These are phyloP conservation scores for Aphelenchoides fujianensis DNA, from an alignment of 1,140 invertebrate genomes.

Conservation along the genomic window DNA sequence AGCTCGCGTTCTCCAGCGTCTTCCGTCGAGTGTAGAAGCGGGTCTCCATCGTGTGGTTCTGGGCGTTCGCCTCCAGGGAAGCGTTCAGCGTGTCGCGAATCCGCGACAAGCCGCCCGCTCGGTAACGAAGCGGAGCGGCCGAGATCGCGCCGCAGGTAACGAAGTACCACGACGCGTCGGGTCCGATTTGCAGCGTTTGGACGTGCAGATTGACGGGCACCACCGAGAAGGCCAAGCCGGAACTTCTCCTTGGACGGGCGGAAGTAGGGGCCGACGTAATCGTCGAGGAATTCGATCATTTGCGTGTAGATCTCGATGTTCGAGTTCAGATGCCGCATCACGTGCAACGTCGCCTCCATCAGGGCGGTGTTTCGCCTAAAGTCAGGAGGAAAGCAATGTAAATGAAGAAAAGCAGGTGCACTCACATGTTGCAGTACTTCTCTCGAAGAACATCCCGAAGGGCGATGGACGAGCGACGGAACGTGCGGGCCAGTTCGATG, in stretches of 20 bases:
- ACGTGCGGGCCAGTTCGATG: conserved; percentile 35
- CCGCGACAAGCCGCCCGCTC: conserved; percentile 43
- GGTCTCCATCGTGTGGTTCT: conserved; percentile 42
- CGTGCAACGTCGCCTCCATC: not conserved
- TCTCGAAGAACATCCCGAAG: conserved; percentile 42
- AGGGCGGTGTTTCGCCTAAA: conserved; percentile 1
- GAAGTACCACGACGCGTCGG: conserved; percentile 19
- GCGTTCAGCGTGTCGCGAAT: conserved; percentile 41
- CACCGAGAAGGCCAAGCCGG: conserved; percentile 41
- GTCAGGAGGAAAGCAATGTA: too few species aligned
- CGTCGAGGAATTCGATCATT: conserved; percentile 46
- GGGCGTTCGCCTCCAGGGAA: conserved; percentile 29
- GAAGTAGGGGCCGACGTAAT: conserved; percentile 48
- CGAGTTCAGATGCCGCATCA: conserved; percentile 53
- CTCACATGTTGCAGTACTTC: conserved; percentile 34
- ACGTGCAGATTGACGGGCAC: conserved; percentile 56
- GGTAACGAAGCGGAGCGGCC: conserved; percentile 48
- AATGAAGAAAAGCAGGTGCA: too few species aligned
- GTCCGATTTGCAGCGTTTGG: conserved; percentile 41
- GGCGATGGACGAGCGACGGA: not conserved
- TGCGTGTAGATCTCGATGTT: conserved; percentile 51
- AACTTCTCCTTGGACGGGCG: conserved; percentile 50
- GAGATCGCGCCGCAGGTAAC: conserved; percentile 49
- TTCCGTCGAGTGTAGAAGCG: conserved; percentile 37
- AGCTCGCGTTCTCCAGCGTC: conserved; percentile 38